Conservation (phyloP, 2,113 vertebrate genomes). For the Ceuthmochares aereus region DNA sequence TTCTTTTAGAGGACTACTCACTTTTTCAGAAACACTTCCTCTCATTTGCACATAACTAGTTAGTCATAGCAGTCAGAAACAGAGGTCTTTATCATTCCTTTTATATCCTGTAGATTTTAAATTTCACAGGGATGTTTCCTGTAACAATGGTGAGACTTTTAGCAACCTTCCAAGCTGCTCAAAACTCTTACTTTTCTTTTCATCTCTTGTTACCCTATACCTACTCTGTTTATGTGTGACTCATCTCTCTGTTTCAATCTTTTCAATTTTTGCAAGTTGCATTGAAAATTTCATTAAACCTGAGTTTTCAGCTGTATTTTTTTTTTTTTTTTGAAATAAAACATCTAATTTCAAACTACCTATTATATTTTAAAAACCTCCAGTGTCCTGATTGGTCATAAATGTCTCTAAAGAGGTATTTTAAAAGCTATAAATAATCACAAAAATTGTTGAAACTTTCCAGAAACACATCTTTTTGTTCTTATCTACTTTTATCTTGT, state of each 20-base stretch:
- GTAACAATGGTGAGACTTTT: background rate
- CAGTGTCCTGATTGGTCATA: background rate
- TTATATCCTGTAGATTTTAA: background rate
- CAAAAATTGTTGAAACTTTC: background rate
- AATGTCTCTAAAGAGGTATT: background rate
- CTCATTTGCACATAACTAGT: background rate
- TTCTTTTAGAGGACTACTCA: background rate
- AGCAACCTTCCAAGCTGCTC: conserved; percentile 5
- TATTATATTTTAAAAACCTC: background rate
- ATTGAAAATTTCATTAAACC: background rate
- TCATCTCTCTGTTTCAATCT: background rate
- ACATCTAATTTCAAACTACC: background rate
- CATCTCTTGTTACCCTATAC: background rate
- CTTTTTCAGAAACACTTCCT: background rate
- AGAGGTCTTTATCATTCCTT: background rate
- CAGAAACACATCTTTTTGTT: background rate
- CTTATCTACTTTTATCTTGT: background rate
- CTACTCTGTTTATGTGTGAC: background rate
- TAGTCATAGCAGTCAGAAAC: background rate
- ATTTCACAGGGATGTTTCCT: background rate
- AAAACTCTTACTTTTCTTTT: background rate
- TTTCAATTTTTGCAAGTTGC: background rate
- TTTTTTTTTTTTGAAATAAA: background rate
- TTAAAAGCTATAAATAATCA: background rate
- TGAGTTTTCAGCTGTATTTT: background rate